Conservation (phyloP, 2,888 invertebrate species). For the Aleiodes leptofemur region DNA sequence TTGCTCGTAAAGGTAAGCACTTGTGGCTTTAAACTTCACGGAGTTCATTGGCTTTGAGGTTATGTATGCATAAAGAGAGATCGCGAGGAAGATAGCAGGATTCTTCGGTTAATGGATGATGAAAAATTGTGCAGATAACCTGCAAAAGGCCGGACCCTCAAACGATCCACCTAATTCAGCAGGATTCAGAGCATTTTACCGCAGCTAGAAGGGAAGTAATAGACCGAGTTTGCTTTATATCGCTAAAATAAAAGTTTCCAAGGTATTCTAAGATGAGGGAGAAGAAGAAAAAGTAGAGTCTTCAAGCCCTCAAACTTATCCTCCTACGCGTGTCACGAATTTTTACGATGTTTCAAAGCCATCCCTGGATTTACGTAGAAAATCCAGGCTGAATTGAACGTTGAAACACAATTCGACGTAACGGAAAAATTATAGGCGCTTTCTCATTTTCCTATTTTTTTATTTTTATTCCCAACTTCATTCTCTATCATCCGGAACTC, state of each 20-base stretch:
- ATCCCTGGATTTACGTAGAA: neutral
- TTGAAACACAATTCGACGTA: constrained; percentile 1
- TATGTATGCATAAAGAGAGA: constrained; percentile 4
- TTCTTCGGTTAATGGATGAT: neutral
- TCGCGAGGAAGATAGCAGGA: neutral
- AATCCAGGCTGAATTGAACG: constrained; percentile 25
- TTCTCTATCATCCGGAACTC: neutral
- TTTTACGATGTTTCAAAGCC: constrained; percentile 40
- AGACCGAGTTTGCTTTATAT: constrained; percentile 38
- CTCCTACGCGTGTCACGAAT: constrained; percentile 47
- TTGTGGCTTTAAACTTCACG: constrained; percentile 49
- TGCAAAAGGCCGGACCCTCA: constrained; percentile 24
- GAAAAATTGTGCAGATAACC: neutral
- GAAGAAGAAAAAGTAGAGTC: too few species aligned
- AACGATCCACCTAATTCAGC: constrained; percentile 54
- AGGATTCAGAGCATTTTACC: constrained; percentile 54
- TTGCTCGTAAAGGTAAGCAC: constrained; percentile 49
- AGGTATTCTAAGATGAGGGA: constrained; percentile 10
- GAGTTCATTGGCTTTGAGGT: constrained; percentile 46
- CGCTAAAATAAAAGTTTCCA: constrained; percentile 49
- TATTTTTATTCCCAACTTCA: neutral
- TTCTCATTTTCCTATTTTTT: neutral
- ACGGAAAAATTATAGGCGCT: constrained; percentile 8
- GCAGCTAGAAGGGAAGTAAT: constrained; percentile 30
- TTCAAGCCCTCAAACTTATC: constrained; percentile 5